Conservation (phyloP, 2,113 vertebrate species). For the Lamprotornis superbus region DNA sequence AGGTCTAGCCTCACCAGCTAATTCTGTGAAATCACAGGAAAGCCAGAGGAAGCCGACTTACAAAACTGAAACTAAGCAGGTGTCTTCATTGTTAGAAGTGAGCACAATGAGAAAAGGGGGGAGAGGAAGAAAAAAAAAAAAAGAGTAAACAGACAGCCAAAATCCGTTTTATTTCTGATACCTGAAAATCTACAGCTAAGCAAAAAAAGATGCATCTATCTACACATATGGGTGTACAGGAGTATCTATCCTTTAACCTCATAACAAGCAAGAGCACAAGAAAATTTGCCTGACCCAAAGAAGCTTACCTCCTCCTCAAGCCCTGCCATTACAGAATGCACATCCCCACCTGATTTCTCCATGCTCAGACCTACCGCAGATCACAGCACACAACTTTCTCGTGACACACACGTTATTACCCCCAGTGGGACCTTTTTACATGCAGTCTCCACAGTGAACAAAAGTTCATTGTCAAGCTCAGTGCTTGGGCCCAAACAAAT, state of each 20-base stretch:
- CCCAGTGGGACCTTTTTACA: slow-evolving; percentile 42
- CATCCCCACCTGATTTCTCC: background rate
- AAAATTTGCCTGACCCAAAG: slow-evolving; percentile 35
- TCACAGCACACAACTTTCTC: slow-evolving; percentile 17
- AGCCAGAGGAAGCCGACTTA: background rate
- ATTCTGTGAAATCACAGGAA: background rate
- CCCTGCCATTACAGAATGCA: background rate
- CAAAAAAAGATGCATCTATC: background rate
- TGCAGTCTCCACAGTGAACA: slow-evolving; percentile 36
- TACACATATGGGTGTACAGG: background rate
- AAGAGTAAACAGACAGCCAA: slow-evolving; percentile 29
- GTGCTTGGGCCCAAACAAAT: slow-evolving; percentile 62
- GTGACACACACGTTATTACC: background rate
- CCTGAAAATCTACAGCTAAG: background rate
- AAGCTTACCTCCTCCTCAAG: slow-evolving; percentile 22
- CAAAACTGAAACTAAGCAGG: slow-evolving; percentile 65
- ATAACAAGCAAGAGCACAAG: background rate
- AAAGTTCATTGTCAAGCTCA: slow-evolving; percentile 75
- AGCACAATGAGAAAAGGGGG: background rate
- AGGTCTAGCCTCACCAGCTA: background rate
- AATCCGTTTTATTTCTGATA: background rate
- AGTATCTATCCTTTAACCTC: background rate
- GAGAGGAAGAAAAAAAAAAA: background rate
- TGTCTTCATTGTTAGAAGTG: slow-evolving; percentile 46
- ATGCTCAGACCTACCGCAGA: background rate